phyloP scores from a whole-genome alignment of 2,888 invertebrate species.

The Drosophila subsilvestris region DNA sequence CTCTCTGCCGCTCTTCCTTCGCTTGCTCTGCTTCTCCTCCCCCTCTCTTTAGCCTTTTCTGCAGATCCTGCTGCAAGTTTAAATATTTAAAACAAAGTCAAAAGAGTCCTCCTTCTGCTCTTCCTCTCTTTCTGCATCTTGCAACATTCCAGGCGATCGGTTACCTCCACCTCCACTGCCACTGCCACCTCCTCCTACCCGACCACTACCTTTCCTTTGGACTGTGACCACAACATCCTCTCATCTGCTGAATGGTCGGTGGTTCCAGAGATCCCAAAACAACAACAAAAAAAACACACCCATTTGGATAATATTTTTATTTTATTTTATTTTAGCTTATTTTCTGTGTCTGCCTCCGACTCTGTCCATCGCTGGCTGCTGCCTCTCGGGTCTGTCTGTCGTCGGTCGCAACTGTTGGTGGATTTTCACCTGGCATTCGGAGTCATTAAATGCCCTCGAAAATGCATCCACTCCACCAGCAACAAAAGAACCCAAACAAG shows the following conservation, averaged over 20 bases:
- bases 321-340: slow-evolving; percentile 30
- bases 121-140: slow-evolving; percentile 52
- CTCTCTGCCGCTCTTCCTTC: neutral
- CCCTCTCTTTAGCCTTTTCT: neutral
- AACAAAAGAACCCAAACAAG: slow-evolving; percentile 56
- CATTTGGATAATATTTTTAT: slow-evolving; percentile 68
- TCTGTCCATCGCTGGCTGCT: slow-evolving; percentile 37
- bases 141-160: slow-evolving; percentile 72
- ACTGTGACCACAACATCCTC: slow-evolving; percentile 46
- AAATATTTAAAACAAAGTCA: slow-evolving; percentile 78
- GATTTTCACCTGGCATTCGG: slow-evolving; percentile 76
- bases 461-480: slow-evolving; percentile 58
- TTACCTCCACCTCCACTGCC: slow-evolving; percentile 57
- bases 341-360: slow-evolving; percentile 41
- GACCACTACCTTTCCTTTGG: neutral
- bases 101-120: slow-evolving; percentile 32
- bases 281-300: slow-evolving; percentile 8
- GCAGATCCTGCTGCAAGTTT: slow-evolving; percentile 72
- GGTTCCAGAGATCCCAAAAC: slow-evolving; percentile 17
- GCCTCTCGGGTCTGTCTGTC: slow-evolving; percentile 49
- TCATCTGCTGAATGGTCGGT: slow-evolving; percentile 1
- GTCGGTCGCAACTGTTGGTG: slow-evolving; percentile 68
- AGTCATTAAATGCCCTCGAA: slow-evolving; percentile 77
- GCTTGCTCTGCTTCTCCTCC: slow-evolving; percentile 16
- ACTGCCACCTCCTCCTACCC: slow-evolving; percentile 30